phyloP scores from a whole-genome alignment of 1,140 invertebrate species.

The Temnothorax curvispinosus region DNA sequence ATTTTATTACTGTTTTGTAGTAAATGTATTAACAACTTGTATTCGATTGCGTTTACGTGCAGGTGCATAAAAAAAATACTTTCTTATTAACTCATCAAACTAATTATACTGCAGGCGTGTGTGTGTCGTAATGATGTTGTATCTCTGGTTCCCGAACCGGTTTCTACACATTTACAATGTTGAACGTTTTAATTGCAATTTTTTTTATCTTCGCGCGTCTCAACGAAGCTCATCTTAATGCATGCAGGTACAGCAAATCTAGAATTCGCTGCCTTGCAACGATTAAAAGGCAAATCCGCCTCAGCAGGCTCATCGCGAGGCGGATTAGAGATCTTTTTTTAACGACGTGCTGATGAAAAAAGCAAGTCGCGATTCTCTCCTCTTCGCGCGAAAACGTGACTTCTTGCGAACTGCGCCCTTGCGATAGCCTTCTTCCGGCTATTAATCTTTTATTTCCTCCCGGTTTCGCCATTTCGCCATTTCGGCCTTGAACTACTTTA shows the following conservation, averaged over 20 bases:
- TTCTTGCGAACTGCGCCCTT: not conserved
- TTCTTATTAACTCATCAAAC: not conserved
- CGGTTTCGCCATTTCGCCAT: not conserved
- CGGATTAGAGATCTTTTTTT: not conserved
- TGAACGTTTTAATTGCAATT: not conserved
- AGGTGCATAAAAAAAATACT: not conserved
- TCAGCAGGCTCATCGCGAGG: not conserved
- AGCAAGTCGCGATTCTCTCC: not conserved
- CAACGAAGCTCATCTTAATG: not conserved
- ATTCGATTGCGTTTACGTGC: not conserved
- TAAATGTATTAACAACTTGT: not conserved
- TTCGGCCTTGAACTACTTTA: slow-evolving; percentile 39
- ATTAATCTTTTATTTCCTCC: slow-evolving; percentile 35
- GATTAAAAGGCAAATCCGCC: not conserved
- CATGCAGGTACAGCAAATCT: not conserved
- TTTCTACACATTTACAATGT: not conserved
- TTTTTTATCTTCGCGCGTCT: not conserved
- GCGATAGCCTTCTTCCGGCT: not conserved
- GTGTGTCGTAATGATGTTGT: not conserved
- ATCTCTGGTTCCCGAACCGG: not conserved
- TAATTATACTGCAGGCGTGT: not conserved
- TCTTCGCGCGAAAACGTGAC: not conserved
- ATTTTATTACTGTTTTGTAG: not conserved
- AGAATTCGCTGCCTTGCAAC: not conserved
- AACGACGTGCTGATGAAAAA: slow-evolving; percentile 1